Evolutionary conservation across 2,113 vertebrate genomes (phyloP).

Genomic region (Thryonomys swinderianus): DNA sequence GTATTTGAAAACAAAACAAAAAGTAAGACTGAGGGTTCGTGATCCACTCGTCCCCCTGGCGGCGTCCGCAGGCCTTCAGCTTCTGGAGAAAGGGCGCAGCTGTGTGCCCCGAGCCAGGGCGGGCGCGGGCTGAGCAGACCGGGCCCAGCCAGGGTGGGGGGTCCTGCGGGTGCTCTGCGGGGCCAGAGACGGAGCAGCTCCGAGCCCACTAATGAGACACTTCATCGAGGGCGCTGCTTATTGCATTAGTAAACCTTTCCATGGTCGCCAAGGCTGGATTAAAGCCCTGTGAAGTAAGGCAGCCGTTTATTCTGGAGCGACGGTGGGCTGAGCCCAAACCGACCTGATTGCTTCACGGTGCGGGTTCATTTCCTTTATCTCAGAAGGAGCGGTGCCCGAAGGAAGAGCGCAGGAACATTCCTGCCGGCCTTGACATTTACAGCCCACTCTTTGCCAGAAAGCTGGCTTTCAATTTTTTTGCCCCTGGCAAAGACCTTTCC

Average conservation of each 20-base stretch:
- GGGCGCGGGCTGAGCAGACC: too few species aligned
- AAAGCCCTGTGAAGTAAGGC: background rate
- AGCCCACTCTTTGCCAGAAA: conserved; percentile 18
- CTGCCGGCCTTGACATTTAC: conserved; percentile 22
- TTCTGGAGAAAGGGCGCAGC: too few species aligned
- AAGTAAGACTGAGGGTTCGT: background rate
- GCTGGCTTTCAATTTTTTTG: background rate
- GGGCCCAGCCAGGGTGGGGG: too few species aligned
- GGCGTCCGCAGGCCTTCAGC: background rate
- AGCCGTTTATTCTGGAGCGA: background rate
- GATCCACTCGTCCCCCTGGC: background rate
- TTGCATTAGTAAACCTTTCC: background rate
- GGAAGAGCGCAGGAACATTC: background rate
- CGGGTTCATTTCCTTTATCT: conserved; percentile 17
- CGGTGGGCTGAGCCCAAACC: background rate
- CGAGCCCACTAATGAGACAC: conserved; percentile 43
- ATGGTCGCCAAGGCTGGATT: background rate
- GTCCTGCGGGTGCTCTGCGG: background rate
- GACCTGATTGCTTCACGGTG: conserved; percentile 32
- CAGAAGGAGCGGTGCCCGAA: background rate
- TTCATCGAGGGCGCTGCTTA: background rate
- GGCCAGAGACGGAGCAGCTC: background rate
- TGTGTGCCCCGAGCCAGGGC: background rate
- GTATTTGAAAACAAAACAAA: background rate
- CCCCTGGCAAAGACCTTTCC: conserved; percentile 16